Conservation (phyloP, 2,888 invertebrate genomes). For the Oithona nana region DNA sequence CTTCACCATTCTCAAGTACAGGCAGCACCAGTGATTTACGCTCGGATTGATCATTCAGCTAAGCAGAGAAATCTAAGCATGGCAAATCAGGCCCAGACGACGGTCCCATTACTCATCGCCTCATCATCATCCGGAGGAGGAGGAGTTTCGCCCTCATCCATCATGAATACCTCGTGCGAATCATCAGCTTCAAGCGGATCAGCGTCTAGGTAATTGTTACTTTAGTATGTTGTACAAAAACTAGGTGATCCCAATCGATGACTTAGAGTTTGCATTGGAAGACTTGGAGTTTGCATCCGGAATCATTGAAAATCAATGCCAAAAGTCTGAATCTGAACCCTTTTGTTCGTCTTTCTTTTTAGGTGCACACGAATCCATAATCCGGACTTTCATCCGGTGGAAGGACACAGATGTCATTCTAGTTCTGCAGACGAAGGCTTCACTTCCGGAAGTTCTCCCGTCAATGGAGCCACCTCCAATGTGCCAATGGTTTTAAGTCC, state of each 20-base stretch:
- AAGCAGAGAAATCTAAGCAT: neutral
- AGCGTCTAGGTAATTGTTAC: neutral
- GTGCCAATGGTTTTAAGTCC: neutral
- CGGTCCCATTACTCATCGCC: neutral
- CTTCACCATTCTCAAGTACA: neutral
- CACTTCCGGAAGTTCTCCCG: constrained; percentile 4
- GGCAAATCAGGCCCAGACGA: neutral
- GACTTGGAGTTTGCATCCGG: no score
- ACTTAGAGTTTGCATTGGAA: no score
- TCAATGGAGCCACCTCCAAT: neutral
- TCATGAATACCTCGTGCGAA: neutral
- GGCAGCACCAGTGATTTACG: neutral
- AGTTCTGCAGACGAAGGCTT: constrained; percentile 13
- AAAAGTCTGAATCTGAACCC: neutral
- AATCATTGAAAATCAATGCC: neutral
- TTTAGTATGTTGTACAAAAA: no score
- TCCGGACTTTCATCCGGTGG: neutral
- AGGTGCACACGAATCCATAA: neutral
- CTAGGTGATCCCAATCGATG: no score
- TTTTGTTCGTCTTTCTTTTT: no score
- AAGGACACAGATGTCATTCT: neutral
- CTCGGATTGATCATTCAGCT: neutral
- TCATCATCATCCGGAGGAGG: neutral
- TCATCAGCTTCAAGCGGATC: neutral
- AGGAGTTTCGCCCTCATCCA: neutral